Conservation (phyloP, 2,888 invertebrate species). For the Erebia epiphron region DNA sequence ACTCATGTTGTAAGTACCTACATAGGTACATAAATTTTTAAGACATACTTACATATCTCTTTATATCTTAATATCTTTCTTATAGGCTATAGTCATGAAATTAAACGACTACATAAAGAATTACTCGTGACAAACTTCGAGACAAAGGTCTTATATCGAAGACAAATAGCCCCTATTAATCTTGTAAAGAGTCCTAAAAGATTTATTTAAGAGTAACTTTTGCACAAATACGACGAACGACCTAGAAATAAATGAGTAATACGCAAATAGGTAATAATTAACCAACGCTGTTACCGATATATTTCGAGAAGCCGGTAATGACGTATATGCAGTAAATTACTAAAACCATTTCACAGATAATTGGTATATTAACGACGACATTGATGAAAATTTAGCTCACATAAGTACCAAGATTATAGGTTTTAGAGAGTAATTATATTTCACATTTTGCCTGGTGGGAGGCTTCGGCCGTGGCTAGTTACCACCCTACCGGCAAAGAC, state of each 20-base stretch:
- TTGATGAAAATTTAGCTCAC: not conserved
- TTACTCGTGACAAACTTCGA: not conserved
- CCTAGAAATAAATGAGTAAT: constrained; percentile 4
- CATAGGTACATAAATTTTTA: not conserved
- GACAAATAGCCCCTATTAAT: constrained; percentile 3
- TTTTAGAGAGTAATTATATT: not conserved
- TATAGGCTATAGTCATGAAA: not conserved
- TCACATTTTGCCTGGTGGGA: too few species aligned
- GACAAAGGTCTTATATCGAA: not conserved
- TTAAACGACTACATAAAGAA: not conserved
- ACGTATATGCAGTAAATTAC: constrained; percentile 9
- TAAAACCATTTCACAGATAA: constrained; percentile 10
- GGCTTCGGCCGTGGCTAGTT: too few species aligned
- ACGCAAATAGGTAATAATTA: constrained; percentile 6
- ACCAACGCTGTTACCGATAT: not conserved
- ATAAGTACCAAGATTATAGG: not conserved
- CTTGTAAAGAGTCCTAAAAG: not conserved
- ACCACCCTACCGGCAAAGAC: too few species aligned
- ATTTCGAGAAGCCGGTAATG: not conserved
- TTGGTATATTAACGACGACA: not conserved
- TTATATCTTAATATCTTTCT: not conserved
- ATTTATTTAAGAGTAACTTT: not conserved
- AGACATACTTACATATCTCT: constrained; percentile 10
- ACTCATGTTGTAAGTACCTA: too few species aligned
- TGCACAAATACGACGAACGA: not conserved